A percentile compares a stretch with the other conserved stretches of the same genome.
phyloP scores from a whole-genome alignment of 1,140 invertebrate species.

The Battus philenor region DNA sequence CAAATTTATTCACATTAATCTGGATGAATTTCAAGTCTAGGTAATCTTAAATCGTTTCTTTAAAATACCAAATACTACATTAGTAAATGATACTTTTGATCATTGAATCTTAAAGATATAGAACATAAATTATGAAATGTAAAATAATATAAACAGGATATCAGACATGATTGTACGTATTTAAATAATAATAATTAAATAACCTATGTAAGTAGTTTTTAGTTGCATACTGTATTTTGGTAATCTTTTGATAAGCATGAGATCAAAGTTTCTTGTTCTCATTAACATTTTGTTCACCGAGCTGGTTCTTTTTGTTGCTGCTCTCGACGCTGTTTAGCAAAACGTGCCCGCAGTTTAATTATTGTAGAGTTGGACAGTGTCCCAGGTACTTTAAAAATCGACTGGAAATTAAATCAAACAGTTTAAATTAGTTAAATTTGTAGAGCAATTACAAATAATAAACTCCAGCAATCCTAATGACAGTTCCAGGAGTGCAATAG shows the following conservation, averaged over 20 bases:
- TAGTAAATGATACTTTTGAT: too few relatives aligned
- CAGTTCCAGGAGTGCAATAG: too few relatives aligned
- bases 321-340: slow-evolving; percentile 74
- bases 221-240: slow-evolving; percentile 31
- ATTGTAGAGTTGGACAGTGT: slow-evolving; percentile 82
- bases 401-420: slow-evolving; percentile 75
- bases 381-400: slow-evolving; percentile 87
- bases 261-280: slow-evolving; percentile 38
- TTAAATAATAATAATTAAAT: not conserved
- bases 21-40: too few relatives aligned
- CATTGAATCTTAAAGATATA: too few relatives aligned
- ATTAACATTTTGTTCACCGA: slow-evolving; percentile 32
- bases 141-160: too few relatives aligned
- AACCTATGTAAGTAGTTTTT: slow-evolving; percentile 22
- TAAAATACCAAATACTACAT: too few relatives aligned
- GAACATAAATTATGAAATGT: too few relatives aligned
- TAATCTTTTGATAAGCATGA: slow-evolving; percentile 40
- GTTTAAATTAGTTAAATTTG: not conserved
- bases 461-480: too few relatives aligned
- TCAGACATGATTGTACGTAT: too few relatives aligned
- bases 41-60: too few relatives aligned
- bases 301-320: slow-evolving; percentile 58
- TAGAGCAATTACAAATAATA: too few relatives aligned
- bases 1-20: too few relatives aligned
- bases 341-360: slow-evolving; percentile 78